Percentiles rank a stretch among this genome's conserved stretches.
phyloP scores from a whole-genome alignment of 2,888 invertebrate species.

The Euphydryas editha region DNA sequence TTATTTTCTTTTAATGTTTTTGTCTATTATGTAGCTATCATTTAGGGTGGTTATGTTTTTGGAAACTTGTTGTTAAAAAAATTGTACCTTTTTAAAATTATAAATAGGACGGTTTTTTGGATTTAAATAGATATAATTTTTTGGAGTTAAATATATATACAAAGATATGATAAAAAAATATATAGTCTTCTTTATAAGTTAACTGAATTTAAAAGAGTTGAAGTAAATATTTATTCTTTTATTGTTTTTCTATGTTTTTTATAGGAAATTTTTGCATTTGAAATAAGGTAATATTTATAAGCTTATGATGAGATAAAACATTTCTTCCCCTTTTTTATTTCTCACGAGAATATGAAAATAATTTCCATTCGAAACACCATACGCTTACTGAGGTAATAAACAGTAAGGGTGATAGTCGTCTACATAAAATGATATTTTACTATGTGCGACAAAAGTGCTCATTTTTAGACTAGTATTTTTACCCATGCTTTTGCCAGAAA shows the following conservation, averaged over 20 bases:
- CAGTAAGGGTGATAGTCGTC: slow-evolving; percentile 60
- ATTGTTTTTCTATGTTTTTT: background rate
- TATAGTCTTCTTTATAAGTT: too few species aligned
- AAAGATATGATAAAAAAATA: too few species aligned
- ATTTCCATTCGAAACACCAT: slow-evolving; percentile 56
- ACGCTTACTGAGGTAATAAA: slow-evolving; percentile 59
- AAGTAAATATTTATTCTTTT: too few species aligned
- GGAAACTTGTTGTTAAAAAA: too few species aligned
- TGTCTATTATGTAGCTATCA: too few species aligned
- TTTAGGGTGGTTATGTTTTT: too few species aligned
- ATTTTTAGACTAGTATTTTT: slow-evolving; percentile 50
- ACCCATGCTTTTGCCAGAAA: background rate
- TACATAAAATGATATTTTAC: slow-evolving; percentile 62
- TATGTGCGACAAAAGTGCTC: slow-evolving; percentile 56
- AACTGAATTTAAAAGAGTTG: too few species aligned
- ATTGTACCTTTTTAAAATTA: too few species aligned
- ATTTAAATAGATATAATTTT: too few species aligned
- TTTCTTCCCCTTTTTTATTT: slow-evolving; percentile 32
- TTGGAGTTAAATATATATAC: too few species aligned
- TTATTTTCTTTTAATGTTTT: too few species aligned
- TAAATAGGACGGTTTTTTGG: too few species aligned
- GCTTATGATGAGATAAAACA: background rate
- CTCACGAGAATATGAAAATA: slow-evolving; percentile 51
- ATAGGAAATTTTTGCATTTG: background rate
- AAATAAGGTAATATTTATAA: slow-evolving; percentile 3